Conservation (phyloP, 2,888 invertebrate genomes). For the Scrobipalpa atriplicella region DNA sequence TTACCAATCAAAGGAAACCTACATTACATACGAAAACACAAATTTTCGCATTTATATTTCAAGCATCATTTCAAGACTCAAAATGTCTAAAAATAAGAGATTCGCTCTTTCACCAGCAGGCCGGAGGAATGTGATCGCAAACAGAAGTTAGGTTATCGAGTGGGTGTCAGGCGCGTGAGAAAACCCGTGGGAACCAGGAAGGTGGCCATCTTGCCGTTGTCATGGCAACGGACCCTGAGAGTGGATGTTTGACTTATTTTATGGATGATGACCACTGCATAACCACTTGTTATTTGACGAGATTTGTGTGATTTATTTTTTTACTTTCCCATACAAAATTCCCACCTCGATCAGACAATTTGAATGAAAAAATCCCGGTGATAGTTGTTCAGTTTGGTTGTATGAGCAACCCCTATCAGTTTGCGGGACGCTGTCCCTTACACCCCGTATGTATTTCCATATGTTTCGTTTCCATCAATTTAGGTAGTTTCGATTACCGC, state of each 20-base stretch:
- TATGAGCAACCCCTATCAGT: too few relatives aligned
- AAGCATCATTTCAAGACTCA: not conserved
- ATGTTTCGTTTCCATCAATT: not conserved
- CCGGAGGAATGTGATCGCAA: slow-evolving; percentile 36
- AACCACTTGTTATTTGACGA: not conserved
- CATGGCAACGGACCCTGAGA: slow-evolving; percentile 1
- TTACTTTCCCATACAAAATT: too few relatives aligned
- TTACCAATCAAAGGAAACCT: too few relatives aligned
- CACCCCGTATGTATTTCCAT: too few relatives aligned
- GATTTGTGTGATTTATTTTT: too few relatives aligned
- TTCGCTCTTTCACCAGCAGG: slow-evolving; percentile 27
- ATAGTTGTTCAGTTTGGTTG: too few relatives aligned
- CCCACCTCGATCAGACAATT: too few relatives aligned
- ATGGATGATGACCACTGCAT: not conserved
- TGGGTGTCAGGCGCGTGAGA: slow-evolving; percentile 42
- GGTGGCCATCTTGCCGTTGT: slow-evolving; percentile 10
- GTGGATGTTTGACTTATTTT: slow-evolving; percentile 10
- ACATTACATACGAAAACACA: too few relatives aligned
- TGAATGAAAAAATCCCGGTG: too few relatives aligned
- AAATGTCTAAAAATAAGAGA: slow-evolving; percentile 15
- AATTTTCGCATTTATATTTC: too few relatives aligned
- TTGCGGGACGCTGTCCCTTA: too few relatives aligned
- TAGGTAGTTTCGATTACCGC: not conserved
- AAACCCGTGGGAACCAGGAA: slow-evolving; percentile 43
- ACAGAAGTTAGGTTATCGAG: slow-evolving; percentile 41